Percentiles rank a stretch among this genome's conserved stretches.
Conservation (phyloP, 2,888 invertebrate species). For the Argyresthia goedartella region DNA sequence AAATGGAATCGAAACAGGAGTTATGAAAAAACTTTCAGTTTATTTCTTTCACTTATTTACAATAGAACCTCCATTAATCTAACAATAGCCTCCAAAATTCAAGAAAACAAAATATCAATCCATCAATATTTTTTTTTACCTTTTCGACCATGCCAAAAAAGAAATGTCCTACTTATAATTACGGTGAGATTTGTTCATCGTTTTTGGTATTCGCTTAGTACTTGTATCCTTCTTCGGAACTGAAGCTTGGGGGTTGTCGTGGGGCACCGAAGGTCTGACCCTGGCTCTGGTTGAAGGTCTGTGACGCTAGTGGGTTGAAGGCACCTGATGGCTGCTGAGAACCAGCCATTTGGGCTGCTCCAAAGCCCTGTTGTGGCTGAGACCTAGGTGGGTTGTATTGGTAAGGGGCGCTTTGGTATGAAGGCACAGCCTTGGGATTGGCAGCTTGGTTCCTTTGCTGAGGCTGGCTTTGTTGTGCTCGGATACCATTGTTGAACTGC, state of each 20-base stretch:
- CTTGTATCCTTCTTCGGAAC: conserved; percentile 54
- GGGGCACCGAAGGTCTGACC: conserved; percentile 34
- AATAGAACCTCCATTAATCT: neutral
- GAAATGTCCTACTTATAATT: neutral
- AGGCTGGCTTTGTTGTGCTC: conserved; percentile 5
- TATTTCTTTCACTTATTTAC: conserved; percentile 5
- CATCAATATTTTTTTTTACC: neutral
- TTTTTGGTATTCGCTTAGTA: conserved; percentile 27
- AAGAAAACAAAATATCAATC: conserved; percentile 7
- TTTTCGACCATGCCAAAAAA: neutral
- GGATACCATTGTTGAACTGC: neutral
- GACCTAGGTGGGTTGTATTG: conserved; percentile 26
- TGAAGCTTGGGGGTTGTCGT: conserved; percentile 58
- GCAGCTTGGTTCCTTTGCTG: conserved; percentile 5
- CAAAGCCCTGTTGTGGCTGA: conserved; percentile 5
- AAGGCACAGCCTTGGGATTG: conserved; percentile 6
- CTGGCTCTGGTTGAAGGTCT: conserved; percentile 6
- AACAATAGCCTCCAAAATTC: neutral
- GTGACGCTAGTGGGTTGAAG: neutral
- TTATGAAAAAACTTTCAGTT: neutral
- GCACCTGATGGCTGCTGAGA: neutral
- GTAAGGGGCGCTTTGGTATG: conserved; percentile 21
- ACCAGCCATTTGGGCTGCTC: neutral
- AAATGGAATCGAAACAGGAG: neutral
- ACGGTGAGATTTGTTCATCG: no score